Percentiles rank a stretch among this genome's conserved stretches.
phyloP scores from a whole-genome alignment of 2,888 invertebrate genomes.

The Thumatha senex region DNA sequence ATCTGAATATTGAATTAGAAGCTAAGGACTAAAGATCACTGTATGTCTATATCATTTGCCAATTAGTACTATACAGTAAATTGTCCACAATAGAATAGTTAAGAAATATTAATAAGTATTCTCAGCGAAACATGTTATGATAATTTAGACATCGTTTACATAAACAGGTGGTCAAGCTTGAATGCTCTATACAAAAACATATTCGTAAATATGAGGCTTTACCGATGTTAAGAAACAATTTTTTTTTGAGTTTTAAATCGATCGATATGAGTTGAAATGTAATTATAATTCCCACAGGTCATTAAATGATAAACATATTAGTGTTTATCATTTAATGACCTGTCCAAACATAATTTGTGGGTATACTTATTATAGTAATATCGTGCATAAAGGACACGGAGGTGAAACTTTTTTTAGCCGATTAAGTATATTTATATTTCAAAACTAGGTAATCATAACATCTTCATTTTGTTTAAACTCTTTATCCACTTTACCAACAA shows the following conservation, averaged over 20 bases:
- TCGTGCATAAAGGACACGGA: constrained; percentile 28
- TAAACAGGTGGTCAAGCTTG: constrained; percentile 38
- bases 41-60: no score
- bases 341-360: no score
- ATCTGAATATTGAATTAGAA: no score
- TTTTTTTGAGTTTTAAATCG: no score
- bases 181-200: constrained; percentile 26
- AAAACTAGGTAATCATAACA: constrained; percentile 36
- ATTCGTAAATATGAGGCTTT: constrained; percentile 32
- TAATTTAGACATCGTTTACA: constrained; percentile 33
- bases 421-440: constrained; percentile 23
- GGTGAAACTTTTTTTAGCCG: constrained; percentile 21
- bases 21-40: no score
- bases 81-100: background rate
- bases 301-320: no score
- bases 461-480: constrained; percentile 20
- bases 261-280: no score
- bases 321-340: no score
- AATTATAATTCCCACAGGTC: no score
- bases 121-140: constrained; percentile 35
- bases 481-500: constrained; percentile 13
- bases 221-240: constrained; percentile 11
- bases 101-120: constrained; percentile 23
- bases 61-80: no score
- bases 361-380: no score